Evolutionary conservation across 1,140 invertebrate genomes (phyloP).

Genomic region (Matsumurasca onukii): DNA sequence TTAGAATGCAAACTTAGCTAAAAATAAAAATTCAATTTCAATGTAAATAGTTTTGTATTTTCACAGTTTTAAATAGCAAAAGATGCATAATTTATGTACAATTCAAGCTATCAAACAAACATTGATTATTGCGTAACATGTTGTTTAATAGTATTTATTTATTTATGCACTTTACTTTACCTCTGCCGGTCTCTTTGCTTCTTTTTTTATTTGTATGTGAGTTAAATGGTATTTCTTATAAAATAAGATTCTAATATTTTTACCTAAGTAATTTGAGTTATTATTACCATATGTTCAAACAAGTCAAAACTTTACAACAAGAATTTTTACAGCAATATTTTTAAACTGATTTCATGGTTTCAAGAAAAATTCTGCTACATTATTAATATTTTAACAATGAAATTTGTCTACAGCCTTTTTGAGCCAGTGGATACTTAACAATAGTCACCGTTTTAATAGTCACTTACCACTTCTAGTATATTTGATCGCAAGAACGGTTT

Average conservation of each 20-base stretch:
- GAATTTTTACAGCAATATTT: background rate
- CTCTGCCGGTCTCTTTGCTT: too few species aligned
- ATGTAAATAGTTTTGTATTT: background rate
- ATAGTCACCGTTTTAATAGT: too few species aligned
- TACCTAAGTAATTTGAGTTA: too few species aligned
- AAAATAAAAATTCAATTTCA: conserved; percentile 18
- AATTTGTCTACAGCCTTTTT: background rate
- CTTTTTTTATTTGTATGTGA: too few species aligned
- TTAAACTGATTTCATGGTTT: background rate
- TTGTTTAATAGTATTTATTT: background rate
- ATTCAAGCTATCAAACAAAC: background rate
- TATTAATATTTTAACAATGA: background rate
- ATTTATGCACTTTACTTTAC: background rate
- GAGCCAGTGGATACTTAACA: background rate
- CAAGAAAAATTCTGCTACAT: background rate
- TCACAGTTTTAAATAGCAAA: background rate
- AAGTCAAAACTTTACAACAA: background rate
- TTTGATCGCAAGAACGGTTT: conserved; percentile 29
- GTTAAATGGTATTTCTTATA: too few species aligned
- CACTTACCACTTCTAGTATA: conserved; percentile 29
- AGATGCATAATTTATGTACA: background rate
- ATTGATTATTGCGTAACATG: background rate
- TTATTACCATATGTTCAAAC: background rate
- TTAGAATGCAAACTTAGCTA: conserved; percentile 37
- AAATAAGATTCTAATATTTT: too few species aligned